phyloP scores from a whole-genome alignment of 2,113 vertebrate species.

The Pyrgilauda ruficollis region DNA sequence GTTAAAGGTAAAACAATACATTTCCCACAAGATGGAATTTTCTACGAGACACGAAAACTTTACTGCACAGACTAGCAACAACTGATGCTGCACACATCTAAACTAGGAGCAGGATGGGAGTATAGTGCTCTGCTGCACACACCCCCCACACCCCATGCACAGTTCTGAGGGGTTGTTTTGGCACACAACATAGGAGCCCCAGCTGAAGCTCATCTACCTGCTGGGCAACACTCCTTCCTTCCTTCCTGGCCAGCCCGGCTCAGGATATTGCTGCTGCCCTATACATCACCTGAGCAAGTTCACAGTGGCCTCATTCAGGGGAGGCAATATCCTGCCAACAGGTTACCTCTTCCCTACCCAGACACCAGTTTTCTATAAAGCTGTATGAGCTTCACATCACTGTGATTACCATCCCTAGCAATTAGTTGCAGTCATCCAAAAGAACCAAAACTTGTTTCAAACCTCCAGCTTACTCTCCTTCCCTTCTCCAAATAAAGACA shows the following conservation, averaged over 20 bases:
- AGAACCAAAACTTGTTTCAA: background rate
- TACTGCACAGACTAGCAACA: background rate
- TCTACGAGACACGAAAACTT: background rate
- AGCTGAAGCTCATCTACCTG: background rate
- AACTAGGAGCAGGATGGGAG: background rate
- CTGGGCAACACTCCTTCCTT: background rate
- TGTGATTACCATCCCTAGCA: background rate
- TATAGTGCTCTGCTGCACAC: background rate
- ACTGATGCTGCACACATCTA: background rate
- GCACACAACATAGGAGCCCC: background rate
- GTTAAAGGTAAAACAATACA: background rate
- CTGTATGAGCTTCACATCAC: background rate
- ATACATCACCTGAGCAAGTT: background rate
- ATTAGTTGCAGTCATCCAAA: background rate
- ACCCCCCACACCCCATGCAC: accelerated
- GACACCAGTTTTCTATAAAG: background rate
- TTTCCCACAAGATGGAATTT: background rate
- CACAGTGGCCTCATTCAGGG: accelerated
- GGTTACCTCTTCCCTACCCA: background rate
- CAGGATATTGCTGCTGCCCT: background rate
- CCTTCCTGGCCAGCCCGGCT: background rate
- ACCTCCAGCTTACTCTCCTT: background rate
- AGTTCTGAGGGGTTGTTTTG: background rate
- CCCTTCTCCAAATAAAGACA: background rate
- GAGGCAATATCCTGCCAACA: background rate